A percentile compares a stretch with the other conserved stretches of the same genome.
Evolutionary conservation across 2,797 vertebrate genomes (phyloP).

Genomic region (Pagetopsis macropterus): DNA sequence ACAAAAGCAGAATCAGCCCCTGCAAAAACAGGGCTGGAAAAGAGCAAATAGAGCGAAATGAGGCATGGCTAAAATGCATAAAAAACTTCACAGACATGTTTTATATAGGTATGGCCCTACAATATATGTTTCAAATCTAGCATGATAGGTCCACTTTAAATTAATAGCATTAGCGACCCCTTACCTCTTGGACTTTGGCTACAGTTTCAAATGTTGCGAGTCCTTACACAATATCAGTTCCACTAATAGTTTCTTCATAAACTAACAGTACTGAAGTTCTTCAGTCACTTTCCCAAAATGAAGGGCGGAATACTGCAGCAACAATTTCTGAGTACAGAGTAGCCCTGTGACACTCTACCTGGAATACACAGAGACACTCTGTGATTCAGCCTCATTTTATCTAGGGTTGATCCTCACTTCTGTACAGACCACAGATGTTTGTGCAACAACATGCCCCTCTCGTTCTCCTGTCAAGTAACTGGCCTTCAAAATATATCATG

Average conservation of each 20-base stretch:
- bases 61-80: no score
- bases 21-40: no score
- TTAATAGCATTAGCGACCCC: not conserved
- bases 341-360: conserved; percentile 17
- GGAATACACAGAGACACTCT: conserved; percentile 41
- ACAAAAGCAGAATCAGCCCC: no score
- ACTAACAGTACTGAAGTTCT: not conserved
- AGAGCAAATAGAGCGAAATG: no score
- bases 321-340: conserved; percentile 22
- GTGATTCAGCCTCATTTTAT: conserved; percentile 61
- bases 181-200: conserved; percentile 16
- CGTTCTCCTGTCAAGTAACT: conserved; percentile 76
- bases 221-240: conserved; percentile 5
- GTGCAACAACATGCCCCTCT: conserved; percentile 60
- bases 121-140: no score
- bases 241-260: conserved; percentile 1
- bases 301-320: not conserved
- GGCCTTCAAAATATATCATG: conserved; percentile 57
- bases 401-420: conserved; percentile 58
- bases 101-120: no score
- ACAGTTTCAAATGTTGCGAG: conserved; percentile 14
- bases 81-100: no score
- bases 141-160: no score
- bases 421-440: conserved; percentile 70
- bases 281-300: not conserved